phyloP scores from a whole-genome alignment of 2,888 invertebrate species.

The Brachyopa scutellaris region DNA sequence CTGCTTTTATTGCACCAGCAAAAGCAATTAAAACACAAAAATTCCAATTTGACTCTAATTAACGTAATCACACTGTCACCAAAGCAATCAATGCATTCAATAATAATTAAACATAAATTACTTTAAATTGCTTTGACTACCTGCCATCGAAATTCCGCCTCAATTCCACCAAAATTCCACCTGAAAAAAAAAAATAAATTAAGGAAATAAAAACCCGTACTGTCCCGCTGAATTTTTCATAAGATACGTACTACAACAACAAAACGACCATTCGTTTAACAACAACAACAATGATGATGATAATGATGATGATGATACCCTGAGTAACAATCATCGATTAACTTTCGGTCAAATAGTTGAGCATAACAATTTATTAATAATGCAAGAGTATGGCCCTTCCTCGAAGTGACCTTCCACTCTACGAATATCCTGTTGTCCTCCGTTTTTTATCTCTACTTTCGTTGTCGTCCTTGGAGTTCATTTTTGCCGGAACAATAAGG shows the following conservation, averaged over 20 bases:
- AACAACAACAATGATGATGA: constrained; percentile 9
- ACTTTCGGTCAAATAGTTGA: constrained; percentile 68
- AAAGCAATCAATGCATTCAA: constrained; percentile 53
- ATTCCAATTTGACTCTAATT: constrained; percentile 65
- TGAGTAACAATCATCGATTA: constrained; percentile 64
- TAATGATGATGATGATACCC: constrained; percentile 37
- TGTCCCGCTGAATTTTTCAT: constrained; percentile 49
- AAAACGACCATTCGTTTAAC: too few relatives aligned
- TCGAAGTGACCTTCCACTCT: constrained; percentile 10
- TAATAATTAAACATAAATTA: constrained; percentile 65
- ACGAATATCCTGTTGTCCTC: constrained; percentile 11
- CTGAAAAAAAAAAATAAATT: constrained; percentile 1
- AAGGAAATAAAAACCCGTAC: constrained; percentile 1
- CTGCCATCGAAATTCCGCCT: constrained; percentile 5
- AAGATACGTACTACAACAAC: constrained; percentile 12
- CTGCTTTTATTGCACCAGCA: constrained; percentile 25
- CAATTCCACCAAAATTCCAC: neutral
- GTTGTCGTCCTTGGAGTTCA: constrained; percentile 60
- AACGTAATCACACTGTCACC: constrained; percentile 62
- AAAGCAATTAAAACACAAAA: constrained; percentile 66
- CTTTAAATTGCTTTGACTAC: constrained; percentile 34
- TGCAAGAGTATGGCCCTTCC: constrained; percentile 33
- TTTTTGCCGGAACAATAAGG: constrained; percentile 71
- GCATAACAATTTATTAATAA: constrained; percentile 69
- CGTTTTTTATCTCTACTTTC: constrained; percentile 25